Evolutionary conservation across 2,113 vertebrate genomes (phyloP).

Genomic region (Boulengeromyrus knoepffleri): DNA sequence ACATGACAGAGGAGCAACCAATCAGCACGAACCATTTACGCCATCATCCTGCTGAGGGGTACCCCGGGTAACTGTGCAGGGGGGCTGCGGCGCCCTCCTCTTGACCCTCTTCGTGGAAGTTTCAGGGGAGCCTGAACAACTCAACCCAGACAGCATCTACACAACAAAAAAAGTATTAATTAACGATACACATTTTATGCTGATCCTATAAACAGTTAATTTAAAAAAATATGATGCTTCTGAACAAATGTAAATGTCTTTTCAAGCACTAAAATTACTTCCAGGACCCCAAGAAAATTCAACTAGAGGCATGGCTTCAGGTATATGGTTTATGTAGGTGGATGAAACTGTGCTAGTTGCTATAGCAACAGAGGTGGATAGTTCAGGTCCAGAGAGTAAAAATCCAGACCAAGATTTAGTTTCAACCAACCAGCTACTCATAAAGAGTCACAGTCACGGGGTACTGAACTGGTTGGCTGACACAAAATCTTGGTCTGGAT

Average conservation of each 20-base stretch:
- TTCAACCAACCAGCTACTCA: not conserved
- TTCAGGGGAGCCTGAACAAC: conserved; percentile 38
- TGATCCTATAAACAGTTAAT: not conserved
- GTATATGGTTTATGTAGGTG: not conserved
- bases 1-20: not conserved
- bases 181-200: not conserved
- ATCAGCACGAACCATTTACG: conserved; percentile 36
- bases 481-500: not conserved
- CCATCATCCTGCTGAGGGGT: conserved; percentile 30
- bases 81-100: conserved; percentile 79
- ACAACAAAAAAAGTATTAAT: not conserved
- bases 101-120: conserved; percentile 75
- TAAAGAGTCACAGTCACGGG: not conserved
- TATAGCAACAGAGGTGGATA: not conserved
- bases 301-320: not conserved
- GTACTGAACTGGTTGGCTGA: not conserved
- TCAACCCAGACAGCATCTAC: conserved; percentile 42
- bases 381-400: not conserved
- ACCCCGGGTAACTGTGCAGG: conserved; percentile 37
- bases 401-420: not conserved
- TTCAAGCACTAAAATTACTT: not conserved
- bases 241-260: not conserved
- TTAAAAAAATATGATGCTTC: not conserved
- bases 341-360: not conserved
- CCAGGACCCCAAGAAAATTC: not conserved